Evolutionary conservation across 1,140 invertebrate species (phyloP).

Genomic region (Drosophila sechellia): DNA sequence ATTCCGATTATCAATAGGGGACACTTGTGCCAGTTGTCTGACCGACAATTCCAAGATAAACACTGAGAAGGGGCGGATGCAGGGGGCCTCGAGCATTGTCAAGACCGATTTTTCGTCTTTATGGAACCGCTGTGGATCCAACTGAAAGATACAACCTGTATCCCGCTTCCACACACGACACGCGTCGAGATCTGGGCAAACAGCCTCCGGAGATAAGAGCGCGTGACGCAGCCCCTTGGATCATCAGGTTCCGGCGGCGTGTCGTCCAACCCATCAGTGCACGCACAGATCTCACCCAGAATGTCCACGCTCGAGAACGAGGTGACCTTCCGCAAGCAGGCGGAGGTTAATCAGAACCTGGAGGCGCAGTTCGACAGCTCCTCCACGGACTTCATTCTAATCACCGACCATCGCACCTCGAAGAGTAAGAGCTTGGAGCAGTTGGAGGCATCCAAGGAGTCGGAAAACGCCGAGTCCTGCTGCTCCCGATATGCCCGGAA

Average conservation of each 20-base stretch:
- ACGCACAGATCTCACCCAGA: constrained; percentile 42
- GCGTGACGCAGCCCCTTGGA: constrained; percentile 47
- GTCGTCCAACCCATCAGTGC: constrained; percentile 43
- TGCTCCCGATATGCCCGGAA: constrained; percentile 47
- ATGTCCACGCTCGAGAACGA: constrained; percentile 79
- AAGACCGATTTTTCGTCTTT: constrained; percentile 27
- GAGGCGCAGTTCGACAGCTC: constrained; percentile 71
- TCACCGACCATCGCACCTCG: constrained; percentile 77
- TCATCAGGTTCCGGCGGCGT: constrained; percentile 55
- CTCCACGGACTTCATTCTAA: constrained; percentile 71
- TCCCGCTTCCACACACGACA: constrained; percentile 62
- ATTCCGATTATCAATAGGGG: constrained; percentile 55
- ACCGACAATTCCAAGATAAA: constrained; percentile 31
- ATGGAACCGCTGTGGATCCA: constrained; percentile 50
- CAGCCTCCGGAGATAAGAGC: constrained; percentile 62
- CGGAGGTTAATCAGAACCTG: constrained; percentile 63
- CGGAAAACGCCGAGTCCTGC: constrained; percentile 30
- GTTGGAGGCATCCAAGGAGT: constrained; percentile 54
- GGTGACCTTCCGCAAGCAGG: constrained; percentile 70
- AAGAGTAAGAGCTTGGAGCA: constrained; percentile 72
- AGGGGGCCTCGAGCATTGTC: constrained; percentile 30
- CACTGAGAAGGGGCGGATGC: constrained; percentile 11
- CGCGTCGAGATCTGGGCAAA: constrained; percentile 54
- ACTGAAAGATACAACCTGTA: constrained; percentile 74
- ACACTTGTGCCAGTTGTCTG: constrained; percentile 68